Base-by-base conservation (phyloP, 2,113 vertebrate species). In the Marmota monax region DNA sequence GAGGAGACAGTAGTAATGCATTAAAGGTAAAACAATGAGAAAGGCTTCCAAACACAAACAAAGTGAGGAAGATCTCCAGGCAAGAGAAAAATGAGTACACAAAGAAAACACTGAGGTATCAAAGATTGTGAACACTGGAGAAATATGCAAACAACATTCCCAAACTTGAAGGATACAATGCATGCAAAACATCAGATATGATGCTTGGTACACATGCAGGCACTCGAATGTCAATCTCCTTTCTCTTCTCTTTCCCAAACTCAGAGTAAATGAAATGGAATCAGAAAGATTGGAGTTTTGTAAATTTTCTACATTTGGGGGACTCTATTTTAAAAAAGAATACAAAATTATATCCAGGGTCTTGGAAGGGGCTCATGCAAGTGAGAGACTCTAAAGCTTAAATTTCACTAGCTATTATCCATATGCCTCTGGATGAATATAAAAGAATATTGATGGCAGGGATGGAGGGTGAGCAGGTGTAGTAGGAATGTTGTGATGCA, bases 241-340 rank as follows among this genome's bases (percentile, higher is more conserved):
- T 95, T 92, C 67, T 93, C 77, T 79, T 88, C 42, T 51, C 27
- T 18, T 89, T 88, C 69, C 37, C 58, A 65, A 51, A 72, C 27
- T 91, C 22, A 65, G 58, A 95, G 42, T 13, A 84, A 82, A 29
- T 82, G 13, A 93, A 88, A 53, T 53, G 82, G 51, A 88, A 91
- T 58, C n/a, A 14, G 14, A 25, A 92, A 65, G 48, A 77, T 34
- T 67, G 51, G 39, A 20, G 65, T 76, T 77, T 82, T 72, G 4
- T 77, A 51, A 83, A 23, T 27, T 5, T 27, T 82, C 51, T 78
- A 9, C 9, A 48, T 39, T n/a, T 23, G 11, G 9, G 53, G 25
- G 8, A 0, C 7, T 93, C 39, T 77, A 45, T 45, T 95, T 88
- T 86, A 45, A 79, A 88, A 80, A 85, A 92, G 7, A 84, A 76